Evolutionary conservation across 2,113 vertebrate species (phyloP), one percentile per base, ranked within the genome.

Genomic region (Corvus hawaiiensis): DNA sequence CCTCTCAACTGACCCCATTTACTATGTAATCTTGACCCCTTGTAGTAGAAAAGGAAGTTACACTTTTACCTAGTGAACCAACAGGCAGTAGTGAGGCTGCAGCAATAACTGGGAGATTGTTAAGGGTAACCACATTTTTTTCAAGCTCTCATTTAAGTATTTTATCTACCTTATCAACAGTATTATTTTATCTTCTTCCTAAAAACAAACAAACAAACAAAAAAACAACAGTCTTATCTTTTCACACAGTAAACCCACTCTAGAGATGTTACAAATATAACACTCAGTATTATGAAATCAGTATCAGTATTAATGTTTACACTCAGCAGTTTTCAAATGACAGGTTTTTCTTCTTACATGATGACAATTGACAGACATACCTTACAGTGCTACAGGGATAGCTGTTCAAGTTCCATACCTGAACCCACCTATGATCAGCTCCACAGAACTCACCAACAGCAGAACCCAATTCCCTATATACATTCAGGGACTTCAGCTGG

Each of bases 401-500:
- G 33, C 6, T 69, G 35, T n/a, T 30, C 37, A 62, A 64, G 35
- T 51, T 73, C 37, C 30, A 33, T 3, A 63, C 33, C 51, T 18
- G 33, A 90, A 37, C 6, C 3, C 7, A n/a, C 3, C 49, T 18
- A 21, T 0, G 2, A 21, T 63, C 30, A 67, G n/a, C n/a, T 61
- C 30, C 56, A 52, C 21, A 32, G 39, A 76, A 39, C 16, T 32
- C 74, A 59, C 18, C 27, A 83, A 48, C 17, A 67, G 17, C 37
- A 71, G 13, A 6, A 55, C 7, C 11, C 18, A 35, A 48, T 27
- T 76, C 30, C 13, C 12, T 32, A 37, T 2, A 39, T 2, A 48
- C 5, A 61, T 23, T 39, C 41, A 51, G 21, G 22, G 24, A 66
- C 24, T 69, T 51, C 3, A 10, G 5, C 6, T 7, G 8, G 15